Evolutionary conservation across 2,797 vertebrate genomes (phyloP).

Genomic region (Leptatherina wallacei): DNA sequence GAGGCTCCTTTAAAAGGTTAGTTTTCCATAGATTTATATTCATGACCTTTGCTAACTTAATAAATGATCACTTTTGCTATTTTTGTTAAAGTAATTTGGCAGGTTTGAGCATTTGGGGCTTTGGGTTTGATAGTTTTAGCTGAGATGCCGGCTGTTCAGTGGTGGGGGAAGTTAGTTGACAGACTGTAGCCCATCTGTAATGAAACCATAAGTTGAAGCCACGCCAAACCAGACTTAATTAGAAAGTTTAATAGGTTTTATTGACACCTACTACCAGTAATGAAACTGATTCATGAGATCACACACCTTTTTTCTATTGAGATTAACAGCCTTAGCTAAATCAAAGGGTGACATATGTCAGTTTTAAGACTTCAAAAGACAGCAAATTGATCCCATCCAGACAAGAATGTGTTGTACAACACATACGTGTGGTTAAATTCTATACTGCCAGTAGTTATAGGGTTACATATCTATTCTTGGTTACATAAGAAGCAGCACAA

Average conservation of each 20-base stretch:
- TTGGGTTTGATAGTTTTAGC: background rate
- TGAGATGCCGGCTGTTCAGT: background rate
- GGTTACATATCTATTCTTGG: conserved; percentile 53
- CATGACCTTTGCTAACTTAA: background rate
- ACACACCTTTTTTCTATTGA: background rate
- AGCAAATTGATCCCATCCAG: background rate
- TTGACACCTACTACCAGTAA: background rate
- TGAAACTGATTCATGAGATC: background rate
- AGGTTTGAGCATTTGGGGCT: background rate
- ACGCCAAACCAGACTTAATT: background rate
- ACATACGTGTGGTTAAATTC: conserved; percentile 10
- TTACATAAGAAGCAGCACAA: conserved; percentile 40
- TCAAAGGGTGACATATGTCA: background rate
- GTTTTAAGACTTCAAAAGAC: background rate
- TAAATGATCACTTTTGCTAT: background rate
- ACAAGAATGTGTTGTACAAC: background rate
- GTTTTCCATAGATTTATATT: background rate
- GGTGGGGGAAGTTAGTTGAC: background rate
- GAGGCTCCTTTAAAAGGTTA: background rate
- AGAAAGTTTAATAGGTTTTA: background rate
- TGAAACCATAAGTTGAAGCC: background rate
- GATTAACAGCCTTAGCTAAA: background rate
- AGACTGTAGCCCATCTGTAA: background rate
- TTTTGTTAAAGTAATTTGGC: background rate
- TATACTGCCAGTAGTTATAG: conserved; percentile 4